Evolutionary conservation across 2,797 vertebrate species (phyloP).

Genomic region (Pseudomugil gertrudae): DNA sequence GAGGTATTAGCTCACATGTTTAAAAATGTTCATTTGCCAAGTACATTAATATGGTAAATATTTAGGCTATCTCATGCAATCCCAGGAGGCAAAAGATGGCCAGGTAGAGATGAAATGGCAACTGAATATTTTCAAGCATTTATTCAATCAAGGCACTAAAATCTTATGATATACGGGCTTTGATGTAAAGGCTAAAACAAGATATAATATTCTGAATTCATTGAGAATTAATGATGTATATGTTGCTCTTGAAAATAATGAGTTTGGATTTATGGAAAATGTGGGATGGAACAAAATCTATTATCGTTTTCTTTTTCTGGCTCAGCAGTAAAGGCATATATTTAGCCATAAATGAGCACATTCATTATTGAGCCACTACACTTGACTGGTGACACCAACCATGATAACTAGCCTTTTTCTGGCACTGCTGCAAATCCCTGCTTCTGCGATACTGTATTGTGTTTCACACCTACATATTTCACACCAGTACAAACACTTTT

Average conservation of each 20-base stretch:
- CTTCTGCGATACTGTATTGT: conserved; percentile 46
- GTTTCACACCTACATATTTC: conserved; percentile 59
- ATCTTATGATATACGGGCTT: neutral
- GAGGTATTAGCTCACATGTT: conserved; percentile 35
- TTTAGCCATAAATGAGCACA: conserved; percentile 49
- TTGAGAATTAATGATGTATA: conserved; percentile 9
- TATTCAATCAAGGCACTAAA: conserved; percentile 11
- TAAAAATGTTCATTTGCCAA: conserved; percentile 40
- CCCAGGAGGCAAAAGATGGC: neutral
- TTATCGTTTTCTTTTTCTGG: conserved; percentile 13
- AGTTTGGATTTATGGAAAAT: conserved; percentile 12
- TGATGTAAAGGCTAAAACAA: conserved; percentile 5
- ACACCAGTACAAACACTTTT: conserved; percentile 41
- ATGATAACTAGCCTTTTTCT: conserved; percentile 53
- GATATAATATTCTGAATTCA: neutral
- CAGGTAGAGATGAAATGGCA: no score
- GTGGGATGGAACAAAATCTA: conserved; percentile 16
- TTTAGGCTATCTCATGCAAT: conserved; percentile 5
- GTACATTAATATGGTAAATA: conserved; percentile 22
- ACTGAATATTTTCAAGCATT: neutral
- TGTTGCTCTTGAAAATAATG: neutral
- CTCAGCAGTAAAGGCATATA: conserved; percentile 24
- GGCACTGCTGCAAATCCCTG: conserved; percentile 37
- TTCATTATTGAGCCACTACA: conserved; percentile 32
- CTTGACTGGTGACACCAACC: conserved; percentile 39